These are phyloP conservation scores for Drosophila novamexicana DNA, from an alignment of 1,140 invertebrate species.

Conservation along the genomic window DNA sequence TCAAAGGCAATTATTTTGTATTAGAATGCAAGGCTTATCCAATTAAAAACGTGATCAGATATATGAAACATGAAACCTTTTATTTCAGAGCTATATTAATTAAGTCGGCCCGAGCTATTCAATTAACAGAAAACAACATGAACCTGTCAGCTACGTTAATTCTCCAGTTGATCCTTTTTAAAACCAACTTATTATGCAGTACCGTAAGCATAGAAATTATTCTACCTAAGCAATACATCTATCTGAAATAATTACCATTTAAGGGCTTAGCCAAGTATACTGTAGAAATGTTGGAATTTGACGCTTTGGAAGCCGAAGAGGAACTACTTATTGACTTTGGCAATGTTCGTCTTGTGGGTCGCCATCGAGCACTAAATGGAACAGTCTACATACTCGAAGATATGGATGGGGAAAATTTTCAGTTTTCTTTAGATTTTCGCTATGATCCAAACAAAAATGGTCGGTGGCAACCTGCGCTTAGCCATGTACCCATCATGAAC, in stretches of 20 bases:
- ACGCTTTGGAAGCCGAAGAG: neutral
- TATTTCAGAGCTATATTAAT: slow-evolving; percentile 20
- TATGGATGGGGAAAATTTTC: slow-evolving; percentile 5
- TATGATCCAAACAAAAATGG: slow-evolving; percentile 27
- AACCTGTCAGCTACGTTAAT: neutral
- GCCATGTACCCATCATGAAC: slow-evolving; percentile 8
- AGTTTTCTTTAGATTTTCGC: slow-evolving; percentile 9
- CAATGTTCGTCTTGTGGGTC: slow-evolving; percentile 26
- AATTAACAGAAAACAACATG: neutral
- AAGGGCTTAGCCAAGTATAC: neutral
- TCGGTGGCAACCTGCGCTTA: slow-evolving; percentile 22
- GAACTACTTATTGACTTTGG: slow-evolving; percentile 19
- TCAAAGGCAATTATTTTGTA: too few relatives aligned
- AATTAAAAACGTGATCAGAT: neutral
- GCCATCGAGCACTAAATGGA: slow-evolving; percentile 28
- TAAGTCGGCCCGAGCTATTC: neutral
- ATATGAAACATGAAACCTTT: slow-evolving; percentile 13
- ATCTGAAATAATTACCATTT: neutral
- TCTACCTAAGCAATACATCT: neutral
- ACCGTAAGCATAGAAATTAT: slow-evolving; percentile 1
- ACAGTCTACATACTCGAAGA: slow-evolving; percentile 15
- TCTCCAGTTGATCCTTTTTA: neutral
- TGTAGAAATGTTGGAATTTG: slow-evolving; percentile 2
- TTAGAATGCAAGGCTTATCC: too few relatives aligned
- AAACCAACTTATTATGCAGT: neutral